A percentile compares a stretch with the other conserved stretches of the same genome.
phyloP scores from a whole-genome alignment of 2,113 vertebrate species.

The Ageneiosus marmoratus region DNA sequence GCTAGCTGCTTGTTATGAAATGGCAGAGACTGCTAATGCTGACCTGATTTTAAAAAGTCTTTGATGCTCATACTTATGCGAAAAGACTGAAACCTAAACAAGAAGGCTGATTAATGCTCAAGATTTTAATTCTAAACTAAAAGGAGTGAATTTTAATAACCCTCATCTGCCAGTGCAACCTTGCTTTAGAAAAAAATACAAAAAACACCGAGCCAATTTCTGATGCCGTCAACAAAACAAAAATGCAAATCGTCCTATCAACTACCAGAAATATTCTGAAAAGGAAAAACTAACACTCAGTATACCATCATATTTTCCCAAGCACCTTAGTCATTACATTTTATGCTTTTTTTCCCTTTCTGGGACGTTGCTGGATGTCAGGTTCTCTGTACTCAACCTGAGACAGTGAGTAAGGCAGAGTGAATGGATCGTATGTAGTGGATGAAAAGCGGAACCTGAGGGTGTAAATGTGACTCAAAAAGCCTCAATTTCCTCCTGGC shows the following conservation, averaged over 20 bases:
- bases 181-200: background rate
- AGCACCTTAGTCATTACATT: background rate
- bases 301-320: no score
- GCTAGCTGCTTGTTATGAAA: no score
- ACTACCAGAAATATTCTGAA: background rate
- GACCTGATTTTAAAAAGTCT: no score
- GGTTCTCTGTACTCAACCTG: background rate
- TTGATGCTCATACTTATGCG: no score
- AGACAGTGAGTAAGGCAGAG: background rate
- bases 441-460: background rate
- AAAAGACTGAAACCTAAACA: no score
- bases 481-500: constrained; percentile 38
- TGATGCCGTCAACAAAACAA: background rate
- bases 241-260: background rate
- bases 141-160: background rate
- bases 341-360: background rate
- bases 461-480: constrained; percentile 15
- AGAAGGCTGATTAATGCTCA: no score
- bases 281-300: background rate
- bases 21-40: no score
- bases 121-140: no score
- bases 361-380: background rate
- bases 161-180: background rate
- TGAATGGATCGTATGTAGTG: background rate
- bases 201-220: background rate